These are phyloP conservation scores for Lordiphosa andalusiaca DNA, from an alignment of 2,888 invertebrate genomes.

Conservation along the genomic window DNA sequence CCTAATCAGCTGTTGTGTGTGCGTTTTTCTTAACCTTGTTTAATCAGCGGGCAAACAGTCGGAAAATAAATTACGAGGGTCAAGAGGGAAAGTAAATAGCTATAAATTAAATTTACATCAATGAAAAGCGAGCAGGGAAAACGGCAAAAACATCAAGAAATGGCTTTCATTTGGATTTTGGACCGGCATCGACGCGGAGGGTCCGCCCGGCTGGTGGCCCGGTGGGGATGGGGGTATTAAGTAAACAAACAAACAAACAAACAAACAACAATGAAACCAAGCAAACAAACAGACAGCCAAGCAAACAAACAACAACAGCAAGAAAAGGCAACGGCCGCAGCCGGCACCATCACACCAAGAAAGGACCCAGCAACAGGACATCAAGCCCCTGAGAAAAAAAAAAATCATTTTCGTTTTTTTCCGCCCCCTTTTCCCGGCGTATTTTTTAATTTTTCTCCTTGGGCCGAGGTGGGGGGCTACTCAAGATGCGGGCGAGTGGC, in stretches of 20 bases:
- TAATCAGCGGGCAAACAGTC: constrained; percentile 41
- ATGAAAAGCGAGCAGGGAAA: constrained; percentile 35
- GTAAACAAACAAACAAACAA: constrained; percentile 65
- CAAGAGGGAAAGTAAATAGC: constrained; percentile 52
- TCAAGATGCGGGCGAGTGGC: constrained; percentile 54
- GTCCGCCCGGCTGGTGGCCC: neutral
- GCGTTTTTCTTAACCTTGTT: no score
- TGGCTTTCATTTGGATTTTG: constrained; percentile 56
- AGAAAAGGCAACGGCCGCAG: constrained; percentile 7
- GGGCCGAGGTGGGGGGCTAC: neutral
- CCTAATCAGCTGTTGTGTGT: constrained; percentile 35
- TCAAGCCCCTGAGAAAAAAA: constrained; percentile 50
- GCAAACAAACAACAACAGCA: constrained; percentile 40
- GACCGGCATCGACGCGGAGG: constrained; percentile 3
- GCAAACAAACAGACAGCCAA: constrained; percentile 66
- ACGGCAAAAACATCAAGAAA: constrained; percentile 50
- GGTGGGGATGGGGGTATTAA: constrained; percentile 33
- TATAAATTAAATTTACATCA: constrained; percentile 72
- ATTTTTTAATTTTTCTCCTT: constrained; percentile 24
- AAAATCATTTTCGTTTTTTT: constrained; percentile 65
- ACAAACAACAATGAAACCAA: constrained; percentile 73
- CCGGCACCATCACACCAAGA: neutral
- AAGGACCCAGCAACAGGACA: constrained; percentile 6
- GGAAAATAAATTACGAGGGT: constrained; percentile 58
- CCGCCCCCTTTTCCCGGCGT: constrained; percentile 19